Evolutionary conservation across 2,797 vertebrate species (phyloP), one percentile per base, ranked within the genome.

Genomic region (Tarsius wallacei): DNA sequence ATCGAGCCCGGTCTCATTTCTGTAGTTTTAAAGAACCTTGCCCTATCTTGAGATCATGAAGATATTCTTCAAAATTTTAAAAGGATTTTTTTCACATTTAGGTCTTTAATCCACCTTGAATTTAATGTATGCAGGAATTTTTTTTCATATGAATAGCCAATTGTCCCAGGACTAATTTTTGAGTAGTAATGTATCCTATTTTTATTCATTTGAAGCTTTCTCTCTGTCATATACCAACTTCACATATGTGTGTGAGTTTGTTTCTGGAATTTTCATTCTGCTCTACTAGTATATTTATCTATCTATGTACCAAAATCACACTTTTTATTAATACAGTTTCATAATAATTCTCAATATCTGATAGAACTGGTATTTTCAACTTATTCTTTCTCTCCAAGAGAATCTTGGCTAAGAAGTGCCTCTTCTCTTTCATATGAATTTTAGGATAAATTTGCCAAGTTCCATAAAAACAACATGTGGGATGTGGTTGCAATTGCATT

Each of bases 31-130:
- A 95, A 10, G 68, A 49, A 77, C 36, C 4, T 13, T 82, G 78
- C 31, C 55, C 19, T 64, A 88, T 12, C 6, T 26, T 71, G 17
- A 53, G 7, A 94, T 83, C 7, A 88, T 83, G 33, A 88, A 82
- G 19, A 59, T 59, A 64, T 7, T 63, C 6, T 82, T 87, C 16
- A 70, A 63, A 94, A 70, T 63, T 68, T 64, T n/a, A 59, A 10
- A 85, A 90, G 17, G 78, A 31, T 36, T 61, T 64, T 80, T 87
- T 91, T 86, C 83, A 95, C 42, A 15, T 80, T 68, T 88, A 86
- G 16, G 17, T 70, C 61, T 70, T 78, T 59, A 93, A 66, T 80
- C 10, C 11, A 71, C n/a, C 47, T 83, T 81, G 7, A 95, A 78
- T 80, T 78, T 78, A 87, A 86, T 91, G 77, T 92, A 10, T 71